Evolutionary conservation across 2,797 vertebrate genomes (phyloP).

Genomic region (Aldrovandia affinis): DNA sequence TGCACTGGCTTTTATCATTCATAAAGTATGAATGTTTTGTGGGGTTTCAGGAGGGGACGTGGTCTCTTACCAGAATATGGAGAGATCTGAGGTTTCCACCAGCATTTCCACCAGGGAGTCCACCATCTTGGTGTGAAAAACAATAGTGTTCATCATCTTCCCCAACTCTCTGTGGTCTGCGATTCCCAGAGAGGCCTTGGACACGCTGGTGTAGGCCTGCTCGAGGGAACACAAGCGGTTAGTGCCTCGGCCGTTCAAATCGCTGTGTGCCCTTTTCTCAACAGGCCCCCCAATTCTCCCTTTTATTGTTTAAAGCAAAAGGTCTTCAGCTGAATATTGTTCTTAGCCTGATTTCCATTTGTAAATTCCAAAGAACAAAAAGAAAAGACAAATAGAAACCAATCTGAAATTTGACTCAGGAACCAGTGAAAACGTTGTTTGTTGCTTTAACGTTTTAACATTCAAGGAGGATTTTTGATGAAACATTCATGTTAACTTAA

Average conservation of each 20-base stretch:
- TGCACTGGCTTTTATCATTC: background rate
- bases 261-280: background rate
- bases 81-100: slow-evolving; percentile 97
- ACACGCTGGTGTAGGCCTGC: slow-evolving; percentile 88
- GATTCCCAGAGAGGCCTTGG: slow-evolving; percentile 92
- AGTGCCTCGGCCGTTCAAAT: background rate
- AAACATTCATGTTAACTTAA: slow-evolving; percentile 53
- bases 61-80: slow-evolving; percentile 90
- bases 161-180: slow-evolving; percentile 95
- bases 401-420: slow-evolving; percentile 40
- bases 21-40: slow-evolving; percentile 42
- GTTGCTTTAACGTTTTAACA: slow-evolving; percentile 48
- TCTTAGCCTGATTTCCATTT: slow-evolving; percentile 24
- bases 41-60: background rate
- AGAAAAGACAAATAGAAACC: slow-evolving; percentile 27
- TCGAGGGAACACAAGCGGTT: background rate
- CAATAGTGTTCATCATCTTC: slow-evolving; percentile 99
- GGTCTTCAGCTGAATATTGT: background rate
- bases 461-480: slow-evolving; percentile 49
- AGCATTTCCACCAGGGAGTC: slow-evolving; percentile 99
- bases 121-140: slow-evolving; percentile 99
- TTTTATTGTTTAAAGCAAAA: slow-evolving; percentile 6
- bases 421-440: slow-evolving; percentile 42
- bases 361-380: slow-evolving; percentile 29
- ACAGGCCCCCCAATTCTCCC: background rate